Conservation (phyloP, 2,888 invertebrate species). For the Salticus scenicus region DNA sequence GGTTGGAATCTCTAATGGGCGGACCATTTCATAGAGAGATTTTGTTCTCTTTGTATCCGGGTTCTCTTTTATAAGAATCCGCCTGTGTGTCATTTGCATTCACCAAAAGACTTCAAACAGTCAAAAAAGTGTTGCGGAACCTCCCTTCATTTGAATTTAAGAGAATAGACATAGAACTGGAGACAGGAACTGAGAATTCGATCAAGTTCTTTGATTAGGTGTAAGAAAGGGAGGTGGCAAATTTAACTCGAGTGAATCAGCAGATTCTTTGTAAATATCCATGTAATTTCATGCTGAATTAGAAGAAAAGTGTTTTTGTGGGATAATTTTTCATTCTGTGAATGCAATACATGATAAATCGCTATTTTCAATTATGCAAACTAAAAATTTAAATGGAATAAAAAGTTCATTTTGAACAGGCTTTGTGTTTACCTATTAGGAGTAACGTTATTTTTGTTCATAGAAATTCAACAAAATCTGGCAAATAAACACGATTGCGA, state of each 20-base stretch:
- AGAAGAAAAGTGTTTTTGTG: too few relatives aligned
- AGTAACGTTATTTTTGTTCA: too few relatives aligned
- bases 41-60: background rate
- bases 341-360: too few relatives aligned
- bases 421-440: too few relatives aligned
- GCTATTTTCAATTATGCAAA: too few relatives aligned
- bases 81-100: slow-evolving; percentile 15
- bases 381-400: too few relatives aligned
- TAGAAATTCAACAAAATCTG: too few relatives aligned
- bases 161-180: background rate
- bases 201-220: slow-evolving; percentile 1
- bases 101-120: background rate
- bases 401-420: too few relatives aligned
- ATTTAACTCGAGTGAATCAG: background rate
- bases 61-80: slow-evolving; percentile 7
- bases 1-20: background rate
- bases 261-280: background rate
- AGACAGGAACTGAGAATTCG: slow-evolving; percentile 16
- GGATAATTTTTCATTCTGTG: too few relatives aligned
- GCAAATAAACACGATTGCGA: too few relatives aligned
- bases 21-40: background rate
- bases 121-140: background rate
- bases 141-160: slow-evolving; percentile 4
- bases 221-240: slow-evolving; percentile 5
- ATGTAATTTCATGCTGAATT: background rate